phyloP scores from a whole-genome alignment of 2,888 invertebrate species.

The Aromia moschata region DNA sequence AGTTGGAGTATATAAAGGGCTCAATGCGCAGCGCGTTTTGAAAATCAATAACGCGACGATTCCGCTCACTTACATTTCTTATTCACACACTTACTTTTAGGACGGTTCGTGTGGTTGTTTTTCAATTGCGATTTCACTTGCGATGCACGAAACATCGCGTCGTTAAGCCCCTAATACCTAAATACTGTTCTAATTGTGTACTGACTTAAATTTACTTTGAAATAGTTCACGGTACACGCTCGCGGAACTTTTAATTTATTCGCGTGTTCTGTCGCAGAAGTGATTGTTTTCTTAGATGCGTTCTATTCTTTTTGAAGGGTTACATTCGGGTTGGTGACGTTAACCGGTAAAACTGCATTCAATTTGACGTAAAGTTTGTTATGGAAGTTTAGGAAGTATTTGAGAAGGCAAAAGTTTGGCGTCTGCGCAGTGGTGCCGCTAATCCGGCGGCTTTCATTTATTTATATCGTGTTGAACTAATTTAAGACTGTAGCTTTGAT shows the following conservation, averaged over 20 bases:
- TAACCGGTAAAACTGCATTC: constrained; percentile 26
- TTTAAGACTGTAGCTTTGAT: constrained; percentile 35
- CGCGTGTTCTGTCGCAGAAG: too few species aligned
- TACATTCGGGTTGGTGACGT: neutral
- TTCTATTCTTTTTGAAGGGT: too few species aligned
- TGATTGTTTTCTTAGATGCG: too few species aligned
- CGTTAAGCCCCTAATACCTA: too few species aligned
- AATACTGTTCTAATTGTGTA: constrained; percentile 10
- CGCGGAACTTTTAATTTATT: too few species aligned
- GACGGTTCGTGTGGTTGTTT: neutral
- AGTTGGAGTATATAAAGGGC: constrained; percentile 35
- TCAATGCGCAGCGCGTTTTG: constrained; percentile 45
- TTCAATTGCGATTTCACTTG: neutral
- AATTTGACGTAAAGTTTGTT: constrained; percentile 40
- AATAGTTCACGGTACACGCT: neutral
- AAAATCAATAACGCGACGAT: constrained; percentile 47
- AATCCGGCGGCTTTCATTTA: constrained; percentile 45
- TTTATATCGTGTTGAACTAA: constrained; percentile 48
- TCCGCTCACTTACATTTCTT: constrained; percentile 37
- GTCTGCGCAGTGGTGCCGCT: constrained; percentile 37
- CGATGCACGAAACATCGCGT: too few species aligned
- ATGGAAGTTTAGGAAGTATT: constrained; percentile 46
- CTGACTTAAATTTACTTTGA: constrained; percentile 18
- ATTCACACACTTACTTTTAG: constrained; percentile 27
- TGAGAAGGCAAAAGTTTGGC: constrained; percentile 49